Evolutionary conservation across 2,888 invertebrate genomes (phyloP).

Genomic region (Anoplius nigerrimus): DNA sequence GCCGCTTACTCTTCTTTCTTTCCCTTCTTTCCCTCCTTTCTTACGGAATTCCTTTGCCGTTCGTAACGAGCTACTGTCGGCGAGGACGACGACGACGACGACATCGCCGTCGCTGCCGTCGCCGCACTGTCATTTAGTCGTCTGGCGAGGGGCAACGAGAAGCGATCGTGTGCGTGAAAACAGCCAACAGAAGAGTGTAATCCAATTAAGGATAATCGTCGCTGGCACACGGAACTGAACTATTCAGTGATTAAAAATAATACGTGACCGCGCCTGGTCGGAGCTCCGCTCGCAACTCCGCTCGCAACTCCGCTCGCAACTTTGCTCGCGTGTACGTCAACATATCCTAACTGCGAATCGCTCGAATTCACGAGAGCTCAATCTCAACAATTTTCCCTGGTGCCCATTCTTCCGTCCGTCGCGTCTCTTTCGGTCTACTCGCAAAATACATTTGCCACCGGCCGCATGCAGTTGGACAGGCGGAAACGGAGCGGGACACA

Average conservation of each 20-base stretch:
- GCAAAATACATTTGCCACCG: not conserved
- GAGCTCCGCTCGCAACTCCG: constrained; percentile 46
- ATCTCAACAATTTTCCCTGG: no score
- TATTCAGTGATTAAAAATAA: constrained; percentile 53
- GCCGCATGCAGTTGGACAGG: not conserved
- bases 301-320: no score
- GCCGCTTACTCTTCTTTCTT: no score
- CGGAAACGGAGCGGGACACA: not conserved
- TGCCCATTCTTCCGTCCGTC: not conserved
- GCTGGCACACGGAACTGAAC: constrained; percentile 30
- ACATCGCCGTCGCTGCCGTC: no score
- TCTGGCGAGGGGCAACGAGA: constrained; percentile 3
- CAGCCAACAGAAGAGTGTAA: constrained; percentile 30
- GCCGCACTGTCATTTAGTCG: no score
- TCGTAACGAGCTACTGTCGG: no score
- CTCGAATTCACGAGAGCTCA: constrained; percentile 29
- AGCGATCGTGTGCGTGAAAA: constrained; percentile 17
- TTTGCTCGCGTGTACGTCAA: constrained; percentile 47
- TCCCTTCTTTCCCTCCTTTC: no score
- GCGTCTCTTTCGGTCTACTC: not conserved
- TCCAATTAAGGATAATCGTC: constrained; percentile 35
- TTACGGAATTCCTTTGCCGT: no score
- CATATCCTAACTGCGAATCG: constrained; percentile 19
- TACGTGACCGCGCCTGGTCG: constrained; percentile 37
- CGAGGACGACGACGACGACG: no score